Evolutionary conservation across 30 jellyfish, hydroid and myxozoan genomes (phyloP), one percentile per base, ranked within the genome.

Genomic region (Chironex yamaguchii): DNA sequence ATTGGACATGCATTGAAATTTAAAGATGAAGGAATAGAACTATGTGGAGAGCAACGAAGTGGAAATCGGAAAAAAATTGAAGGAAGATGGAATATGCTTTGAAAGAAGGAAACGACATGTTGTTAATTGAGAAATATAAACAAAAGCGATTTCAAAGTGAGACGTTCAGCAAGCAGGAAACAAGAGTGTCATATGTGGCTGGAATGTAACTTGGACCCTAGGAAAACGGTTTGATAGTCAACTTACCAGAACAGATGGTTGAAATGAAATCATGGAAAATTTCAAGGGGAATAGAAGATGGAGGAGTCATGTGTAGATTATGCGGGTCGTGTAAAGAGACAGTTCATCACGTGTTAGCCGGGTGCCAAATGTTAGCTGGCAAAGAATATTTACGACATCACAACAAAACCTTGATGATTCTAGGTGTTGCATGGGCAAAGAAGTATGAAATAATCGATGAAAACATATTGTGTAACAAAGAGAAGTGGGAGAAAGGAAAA

Each of bases 401-500:
- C 62, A 66, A 66, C 65, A 66, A 33, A 22, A 54, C 54, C 0
- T 3, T 66, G 79, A 27, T 66, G 75, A 36, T n/a, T 62, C 29
- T 62, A 0, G 75, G 36, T 62, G 33, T 62, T 0, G 75, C 75
- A 62, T 28, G 79, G 79, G 79, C 79, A 28, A 66, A 28, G 79
- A 26, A 66, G 62, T 66, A 66, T 66, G 65, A 66, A 28, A 24
- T 66, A 26, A 22, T 66, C 34, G 63, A 66, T 66, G 79, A 66
- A 66, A 66, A 66, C 63, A 28, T 66, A 66, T 22, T 17, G n/a
- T 66, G 79, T 52, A 29, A 66, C 79, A 66, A 66, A 21, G 63
- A 66, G 63, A 27, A 24, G 1, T 66, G 79, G 79, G 79, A 66
- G 79, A 66, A 66, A 27, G 79, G 79, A 66, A 66, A 66, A 0